Evolutionary conservation across 2,797 vertebrate genomes (phyloP).

Genomic region (Cossypha dichroa): DNA sequence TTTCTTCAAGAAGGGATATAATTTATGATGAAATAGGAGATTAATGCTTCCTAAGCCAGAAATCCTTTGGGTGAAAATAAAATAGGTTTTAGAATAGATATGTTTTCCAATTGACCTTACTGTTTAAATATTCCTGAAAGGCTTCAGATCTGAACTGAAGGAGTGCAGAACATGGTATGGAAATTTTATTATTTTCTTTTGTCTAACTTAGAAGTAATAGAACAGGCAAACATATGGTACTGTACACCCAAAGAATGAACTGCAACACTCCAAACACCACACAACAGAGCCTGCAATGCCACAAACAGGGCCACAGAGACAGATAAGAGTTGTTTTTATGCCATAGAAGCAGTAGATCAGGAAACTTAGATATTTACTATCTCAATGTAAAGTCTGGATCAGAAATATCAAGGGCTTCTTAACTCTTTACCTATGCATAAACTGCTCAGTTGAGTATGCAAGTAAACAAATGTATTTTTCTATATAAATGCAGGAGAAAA

Average conservation of each 20-base stretch:
- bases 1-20: neutral
- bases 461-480: neutral
- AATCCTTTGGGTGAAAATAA: neutral
- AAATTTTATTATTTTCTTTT: neutral
- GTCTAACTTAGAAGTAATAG: neutral
- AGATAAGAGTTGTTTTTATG: neutral
- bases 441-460: neutral
- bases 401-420: neutral
- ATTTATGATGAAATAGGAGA: neutral
- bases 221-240: neutral
- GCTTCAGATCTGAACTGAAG: neutral
- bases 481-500: neutral
- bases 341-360: neutral
- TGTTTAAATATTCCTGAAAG: neutral
- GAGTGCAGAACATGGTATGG: neutral
- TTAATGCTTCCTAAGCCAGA: neutral
- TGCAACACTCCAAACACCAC: neutral
- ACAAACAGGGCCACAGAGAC: neutral
- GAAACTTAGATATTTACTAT: neutral
- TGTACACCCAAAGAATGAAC: neutral
- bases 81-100: neutral
- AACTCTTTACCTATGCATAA: neutral
- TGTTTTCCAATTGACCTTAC: neutral
- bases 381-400: neutral
- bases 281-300: neutral